Evolutionary conservation across 2,888 invertebrate species (phyloP), one percentile per base, ranked within the genome.

Genomic region (Cerastis leucographa): DNA sequence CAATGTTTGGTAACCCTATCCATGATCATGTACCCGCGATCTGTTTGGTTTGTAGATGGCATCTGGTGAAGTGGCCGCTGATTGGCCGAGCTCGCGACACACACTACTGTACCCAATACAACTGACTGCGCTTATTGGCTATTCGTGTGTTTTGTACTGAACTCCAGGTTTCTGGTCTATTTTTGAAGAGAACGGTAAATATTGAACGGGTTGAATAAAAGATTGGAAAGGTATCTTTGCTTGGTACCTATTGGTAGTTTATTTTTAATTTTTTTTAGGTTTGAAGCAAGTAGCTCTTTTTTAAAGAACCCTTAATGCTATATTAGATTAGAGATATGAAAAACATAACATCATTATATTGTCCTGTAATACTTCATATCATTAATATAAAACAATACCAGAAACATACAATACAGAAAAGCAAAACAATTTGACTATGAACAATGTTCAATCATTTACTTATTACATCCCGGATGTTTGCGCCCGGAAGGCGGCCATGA

Each of bases 401-500:
- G 42, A 7, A 9, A 72, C 46, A 73, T 46, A 66, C 64, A 77
- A 82, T 35, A 35, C 66, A 78, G 54, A 65, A 65, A 66, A 79
- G 8, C 71, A 65, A 79, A 83, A 74, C 77, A 71, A 76, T 78
- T 76, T 73, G 76, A 71, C 77, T 72, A 29, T 75, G 78, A 78
- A 80, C 78, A 79, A 85, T 74, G 66, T 85, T 80, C 67, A 76
- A 83, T 87, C 67, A 85, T 84, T 78, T 80, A 80, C 84, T 78
- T 81, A 85, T 84, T 78, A 86, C 74, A 44, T 67, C 42, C 74
- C 75, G 85, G 81, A 87, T 71, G 81, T 76, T 76, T 72, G 76
- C 67, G 78, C 76, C 72, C 87, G 85, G 87, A 84, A 79, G 68
- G 61, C 86, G 59, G 81, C 80, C 81, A 78, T 85, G 84, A 77